Percentiles rank a stretch among this genome's conserved stretches.
phyloP scores from a whole-genome alignment of 2,113 vertebrate genomes.

The Dicrurus megarhynchus region DNA sequence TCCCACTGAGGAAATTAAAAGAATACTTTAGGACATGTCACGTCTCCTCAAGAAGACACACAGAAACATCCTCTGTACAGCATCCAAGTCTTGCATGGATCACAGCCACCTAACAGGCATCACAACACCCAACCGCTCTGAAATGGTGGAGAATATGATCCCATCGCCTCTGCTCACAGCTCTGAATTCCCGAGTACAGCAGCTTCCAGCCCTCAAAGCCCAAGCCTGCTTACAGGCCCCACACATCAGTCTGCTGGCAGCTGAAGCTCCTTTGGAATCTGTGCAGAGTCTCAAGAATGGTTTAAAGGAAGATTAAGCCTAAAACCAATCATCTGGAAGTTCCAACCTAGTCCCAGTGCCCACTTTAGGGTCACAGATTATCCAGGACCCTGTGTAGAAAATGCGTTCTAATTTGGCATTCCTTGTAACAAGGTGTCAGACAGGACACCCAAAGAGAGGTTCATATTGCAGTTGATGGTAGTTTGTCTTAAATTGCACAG shows the following conservation, averaged over 20 bases:
- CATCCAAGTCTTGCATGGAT: neutral
- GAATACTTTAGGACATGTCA: neutral
- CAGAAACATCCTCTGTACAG: neutral
- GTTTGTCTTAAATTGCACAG: neutral
- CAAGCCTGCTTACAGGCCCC: neutral
- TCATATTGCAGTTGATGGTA: neutral
- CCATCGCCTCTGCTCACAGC: neutral
- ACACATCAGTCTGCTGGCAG: neutral
- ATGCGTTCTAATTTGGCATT: neutral
- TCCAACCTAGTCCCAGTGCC: neutral
- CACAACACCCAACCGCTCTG: neutral
- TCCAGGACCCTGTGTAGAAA: neutral
- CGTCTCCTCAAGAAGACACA: neutral
- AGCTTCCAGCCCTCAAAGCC: neutral
- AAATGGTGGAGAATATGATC: neutral
- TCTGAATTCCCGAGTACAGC: neutral
- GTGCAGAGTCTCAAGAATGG: neutral
- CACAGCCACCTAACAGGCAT: neutral
- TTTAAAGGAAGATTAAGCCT: neutral
- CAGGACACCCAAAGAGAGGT: neutral
- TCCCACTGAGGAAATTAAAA: neutral
- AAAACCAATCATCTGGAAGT: neutral
- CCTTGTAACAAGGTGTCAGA: neutral
- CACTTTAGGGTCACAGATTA: neutral
- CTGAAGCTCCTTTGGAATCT: neutral